These are phyloP conservation scores for Drosophila setifemur DNA, from an alignment of 1,140 invertebrate genomes.

Conservation along the genomic window DNA sequence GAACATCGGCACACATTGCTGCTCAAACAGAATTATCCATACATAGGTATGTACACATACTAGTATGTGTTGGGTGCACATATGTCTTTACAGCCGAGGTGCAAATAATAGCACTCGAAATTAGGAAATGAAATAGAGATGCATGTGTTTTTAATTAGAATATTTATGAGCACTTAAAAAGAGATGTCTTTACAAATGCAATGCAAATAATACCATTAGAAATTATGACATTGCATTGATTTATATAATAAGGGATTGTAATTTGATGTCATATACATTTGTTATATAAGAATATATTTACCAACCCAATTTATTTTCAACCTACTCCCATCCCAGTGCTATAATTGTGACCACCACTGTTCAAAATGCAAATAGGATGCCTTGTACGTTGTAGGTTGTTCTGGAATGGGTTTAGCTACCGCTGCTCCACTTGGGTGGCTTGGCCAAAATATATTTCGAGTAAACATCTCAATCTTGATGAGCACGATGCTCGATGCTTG, in stretches of 20 bases:
- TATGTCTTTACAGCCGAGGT: background rate
- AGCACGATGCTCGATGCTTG: background rate
- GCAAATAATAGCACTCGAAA: background rate
- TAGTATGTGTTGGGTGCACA: background rate
- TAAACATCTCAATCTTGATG: conserved; percentile 3
- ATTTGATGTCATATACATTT: too few species aligned
- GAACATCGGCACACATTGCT: background rate
- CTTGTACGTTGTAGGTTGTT: conserved; percentile 32
- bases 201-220: background rate
- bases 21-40: too few species aligned
- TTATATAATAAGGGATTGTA: too few species aligned
- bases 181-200: background rate
- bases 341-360: background rate
- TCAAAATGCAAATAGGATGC: conserved; percentile 46
- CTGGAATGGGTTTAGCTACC: conserved; percentile 2
- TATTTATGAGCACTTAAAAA: background rate
- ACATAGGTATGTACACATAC: background rate
- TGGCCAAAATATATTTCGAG: conserved; percentile 1
- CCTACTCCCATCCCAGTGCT: too few species aligned
- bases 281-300: too few species aligned
- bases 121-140: too few species aligned
- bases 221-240: background rate
- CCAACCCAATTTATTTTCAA: too few species aligned
- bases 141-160: too few species aligned
- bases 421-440: background rate